A percentile compares a stretch with the other conserved stretches of the same genome.
These are phyloP conservation scores for Heliconius hewitsoni DNA, from an alignment of 1,140 invertebrate species.

Conservation along the genomic window DNA sequence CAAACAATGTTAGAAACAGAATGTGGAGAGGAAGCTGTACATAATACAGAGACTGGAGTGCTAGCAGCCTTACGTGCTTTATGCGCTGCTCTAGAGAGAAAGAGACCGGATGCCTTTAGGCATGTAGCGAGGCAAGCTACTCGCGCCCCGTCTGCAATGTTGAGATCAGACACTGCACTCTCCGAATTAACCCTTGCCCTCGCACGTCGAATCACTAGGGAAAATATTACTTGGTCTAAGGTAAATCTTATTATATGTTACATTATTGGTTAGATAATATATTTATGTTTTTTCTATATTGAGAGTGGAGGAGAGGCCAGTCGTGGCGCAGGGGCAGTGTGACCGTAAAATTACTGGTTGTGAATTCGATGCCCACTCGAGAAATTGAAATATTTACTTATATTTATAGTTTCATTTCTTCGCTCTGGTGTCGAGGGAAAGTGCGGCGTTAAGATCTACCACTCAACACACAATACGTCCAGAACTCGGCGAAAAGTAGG, in stretches of 20 bases:
- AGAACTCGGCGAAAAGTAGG: too few relatives aligned
- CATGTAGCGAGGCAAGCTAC: constrained; percentile 75
- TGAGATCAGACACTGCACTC: constrained; percentile 68
- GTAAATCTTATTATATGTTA: constrained; percentile 40
- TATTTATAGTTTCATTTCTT: too few relatives aligned
- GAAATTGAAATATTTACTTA: too few relatives aligned
- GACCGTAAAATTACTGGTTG: too few relatives aligned
- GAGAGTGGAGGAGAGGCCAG: too few relatives aligned
- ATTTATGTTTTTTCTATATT: neutral
- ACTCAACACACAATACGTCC: too few relatives aligned
- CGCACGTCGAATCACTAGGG: constrained; percentile 72
- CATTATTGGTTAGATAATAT: neutral
- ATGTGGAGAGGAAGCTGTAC: constrained; percentile 69
- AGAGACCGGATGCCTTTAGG: constrained; percentile 72
- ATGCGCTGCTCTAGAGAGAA: constrained; percentile 73
- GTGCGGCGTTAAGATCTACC: too few relatives aligned
- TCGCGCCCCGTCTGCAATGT: constrained; percentile 63
- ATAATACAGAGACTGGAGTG: constrained; percentile 59
- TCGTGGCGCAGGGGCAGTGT: too few relatives aligned
- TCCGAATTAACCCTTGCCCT: constrained; percentile 74
- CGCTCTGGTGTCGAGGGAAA: too few relatives aligned
- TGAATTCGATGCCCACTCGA: too few relatives aligned
- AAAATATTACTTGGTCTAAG: constrained; percentile 80
- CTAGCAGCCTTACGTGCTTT: constrained; percentile 61
- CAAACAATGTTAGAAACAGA: constrained; percentile 74